A percentile compares a stretch with the other conserved stretches of the same genome.
Evolutionary conservation across 2,888 invertebrate species (phyloP).

Genomic region (Habrosyne pyritoides): DNA sequence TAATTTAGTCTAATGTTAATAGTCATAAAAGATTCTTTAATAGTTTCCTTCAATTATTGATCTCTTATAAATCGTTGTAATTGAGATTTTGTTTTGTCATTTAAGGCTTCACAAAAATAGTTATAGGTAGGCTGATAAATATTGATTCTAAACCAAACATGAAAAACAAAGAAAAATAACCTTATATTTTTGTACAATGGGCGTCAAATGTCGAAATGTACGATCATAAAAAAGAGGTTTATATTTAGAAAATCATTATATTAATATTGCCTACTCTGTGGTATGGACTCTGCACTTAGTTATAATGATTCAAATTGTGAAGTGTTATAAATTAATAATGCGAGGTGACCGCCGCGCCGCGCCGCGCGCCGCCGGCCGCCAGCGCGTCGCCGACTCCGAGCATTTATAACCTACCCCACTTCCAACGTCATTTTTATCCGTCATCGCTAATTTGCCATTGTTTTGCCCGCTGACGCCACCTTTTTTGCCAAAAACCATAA

Average conservation of each 20-base stretch:
- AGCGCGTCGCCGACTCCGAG: slow-evolving; percentile 40
- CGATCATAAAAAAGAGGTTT: too few relatives aligned
- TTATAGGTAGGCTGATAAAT: too few relatives aligned
- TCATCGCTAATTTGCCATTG: slow-evolving; percentile 82
- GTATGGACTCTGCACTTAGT: background rate
- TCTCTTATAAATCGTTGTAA: too few relatives aligned
- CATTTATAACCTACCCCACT: slow-evolving; percentile 55
- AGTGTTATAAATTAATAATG: slow-evolving; percentile 59
- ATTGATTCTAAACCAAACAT: too few relatives aligned
- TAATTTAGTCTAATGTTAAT: too few relatives aligned
- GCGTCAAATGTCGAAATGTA: too few relatives aligned
- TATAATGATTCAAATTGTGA: slow-evolving; percentile 13
- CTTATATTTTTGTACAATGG: too few relatives aligned
- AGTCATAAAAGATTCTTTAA: too few relatives aligned
- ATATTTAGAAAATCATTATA: background rate
- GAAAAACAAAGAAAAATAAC: too few relatives aligned
- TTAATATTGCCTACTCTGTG: background rate
- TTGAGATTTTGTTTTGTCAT: too few relatives aligned
- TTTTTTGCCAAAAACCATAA: slow-evolving; percentile 80
- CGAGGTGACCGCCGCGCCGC: slow-evolving; percentile 24
- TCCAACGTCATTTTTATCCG: slow-evolving; percentile 78
- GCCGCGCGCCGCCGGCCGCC: slow-evolving; percentile 47
- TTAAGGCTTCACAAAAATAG: too few relatives aligned
- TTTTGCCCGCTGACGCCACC: slow-evolving; percentile 77
- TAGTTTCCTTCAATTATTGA: too few relatives aligned